Evolutionary conservation across 2,113 vertebrate genomes (phyloP).

Genomic region (Amia ocellicauda): DNA sequence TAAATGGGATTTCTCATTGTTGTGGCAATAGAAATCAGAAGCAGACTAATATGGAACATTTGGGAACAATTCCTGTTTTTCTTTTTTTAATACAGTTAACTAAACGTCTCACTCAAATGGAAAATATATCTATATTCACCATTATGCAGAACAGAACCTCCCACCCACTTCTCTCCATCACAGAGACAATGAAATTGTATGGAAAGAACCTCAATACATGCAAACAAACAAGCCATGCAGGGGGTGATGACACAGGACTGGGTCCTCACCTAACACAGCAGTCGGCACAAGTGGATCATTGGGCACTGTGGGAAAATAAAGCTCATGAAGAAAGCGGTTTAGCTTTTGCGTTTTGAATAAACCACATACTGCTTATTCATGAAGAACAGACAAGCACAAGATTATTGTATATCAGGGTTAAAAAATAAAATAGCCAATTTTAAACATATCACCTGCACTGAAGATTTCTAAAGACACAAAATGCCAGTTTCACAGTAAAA

Average conservation of each 20-base stretch:
- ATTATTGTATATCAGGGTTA: background rate
- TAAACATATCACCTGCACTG: background rate
- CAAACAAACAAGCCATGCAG: constrained; percentile 62
- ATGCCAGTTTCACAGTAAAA: background rate
- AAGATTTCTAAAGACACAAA: background rate
- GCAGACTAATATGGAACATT: background rate
- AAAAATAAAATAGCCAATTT: background rate
- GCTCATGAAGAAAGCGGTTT: constrained; percentile 66
- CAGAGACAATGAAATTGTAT: constrained; percentile 27
- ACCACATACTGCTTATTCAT: constrained; percentile 2
- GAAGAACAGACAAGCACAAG: background rate
- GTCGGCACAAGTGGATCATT: constrained; percentile 98
- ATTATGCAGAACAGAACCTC: background rate
- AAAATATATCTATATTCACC: background rate
- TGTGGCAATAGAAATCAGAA: constrained; percentile 21
- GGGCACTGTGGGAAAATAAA: constrained; percentile 92
- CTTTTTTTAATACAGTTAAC: too few relatives aligned
- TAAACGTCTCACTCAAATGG: too few relatives aligned
- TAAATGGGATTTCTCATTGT: too few relatives aligned
- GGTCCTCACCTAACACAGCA: constrained; percentile 97
- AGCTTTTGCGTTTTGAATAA: constrained; percentile 36
- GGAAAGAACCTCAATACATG: constrained; percentile 52
- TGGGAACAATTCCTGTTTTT: background rate
- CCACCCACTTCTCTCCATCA: background rate
- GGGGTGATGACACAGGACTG: constrained; percentile 55